These are phyloP conservation scores for Liodrosophila aerea DNA, from an alignment of 2,888 invertebrate genomes.

Conservation along the genomic window DNA sequence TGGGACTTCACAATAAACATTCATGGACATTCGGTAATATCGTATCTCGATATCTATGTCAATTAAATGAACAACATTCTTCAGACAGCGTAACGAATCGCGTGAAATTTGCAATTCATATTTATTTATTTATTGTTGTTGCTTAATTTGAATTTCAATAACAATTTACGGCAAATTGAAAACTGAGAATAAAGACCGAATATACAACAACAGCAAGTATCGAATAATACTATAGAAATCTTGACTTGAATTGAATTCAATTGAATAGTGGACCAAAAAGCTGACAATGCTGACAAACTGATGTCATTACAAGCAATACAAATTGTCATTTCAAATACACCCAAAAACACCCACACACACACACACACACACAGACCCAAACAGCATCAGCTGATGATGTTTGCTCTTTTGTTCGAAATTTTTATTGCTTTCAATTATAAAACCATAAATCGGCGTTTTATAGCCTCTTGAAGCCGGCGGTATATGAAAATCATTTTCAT, in stretches of 20 bases:
- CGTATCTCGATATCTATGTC: constrained; percentile 18
- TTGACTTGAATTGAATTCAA: constrained; percentile 60
- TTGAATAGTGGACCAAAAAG: constrained; percentile 41
- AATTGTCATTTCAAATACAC: constrained; percentile 12
- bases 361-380: constrained; percentile 35
- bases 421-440: constrained; percentile 75
- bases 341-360: constrained; percentile 30
- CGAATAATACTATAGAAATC: constrained; percentile 24
- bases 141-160: constrained; percentile 40
- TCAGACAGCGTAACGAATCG: constrained; percentile 24
- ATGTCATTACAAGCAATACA: constrained; percentile 59
- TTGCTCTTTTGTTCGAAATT: constrained; percentile 17
- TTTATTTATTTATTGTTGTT: constrained; percentile 8
- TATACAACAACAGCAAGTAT: constrained; percentile 7
- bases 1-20: too few species aligned
- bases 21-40: too few species aligned
- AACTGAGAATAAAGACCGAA: constrained; percentile 33
- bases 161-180: constrained; percentile 63
- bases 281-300: constrained; percentile 45
- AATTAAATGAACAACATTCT: constrained; percentile 26
- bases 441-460: constrained; percentile 66
- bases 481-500: constrained; percentile 26
- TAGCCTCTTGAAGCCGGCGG: constrained; percentile 29
- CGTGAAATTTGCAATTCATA: constrained; percentile 30
- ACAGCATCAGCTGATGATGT: constrained; percentile 20